phyloP scores from a whole-genome alignment of 1,140 invertebrate species.

The Eulimnadia texana region DNA sequence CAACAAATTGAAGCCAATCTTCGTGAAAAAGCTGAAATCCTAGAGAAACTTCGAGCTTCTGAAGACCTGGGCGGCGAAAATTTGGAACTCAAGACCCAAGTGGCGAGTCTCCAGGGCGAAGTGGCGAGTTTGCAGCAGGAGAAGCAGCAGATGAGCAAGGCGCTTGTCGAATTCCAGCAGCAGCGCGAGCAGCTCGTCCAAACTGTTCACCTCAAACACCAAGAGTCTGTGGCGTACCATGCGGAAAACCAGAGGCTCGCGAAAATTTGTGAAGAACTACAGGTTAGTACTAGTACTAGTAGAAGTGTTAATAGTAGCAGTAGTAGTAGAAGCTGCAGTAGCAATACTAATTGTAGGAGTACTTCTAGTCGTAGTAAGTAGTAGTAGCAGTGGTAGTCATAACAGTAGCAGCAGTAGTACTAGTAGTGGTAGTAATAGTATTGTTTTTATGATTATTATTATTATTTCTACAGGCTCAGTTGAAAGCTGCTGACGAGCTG shows the following conservation, averaged over 20 bases:
- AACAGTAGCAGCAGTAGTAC: too few relatives aligned
- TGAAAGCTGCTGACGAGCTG: conserved; percentile 22
- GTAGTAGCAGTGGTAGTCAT: too few relatives aligned
- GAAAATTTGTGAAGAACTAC: conserved; percentile 14
- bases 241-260: conserved; percentile 63
- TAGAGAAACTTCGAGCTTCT: too few relatives aligned
- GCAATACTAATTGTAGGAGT: too few relatives aligned
- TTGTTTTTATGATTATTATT: too few relatives aligned
- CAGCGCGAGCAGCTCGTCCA: conserved; percentile 62
- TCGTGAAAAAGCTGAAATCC: neutral
- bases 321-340: too few relatives aligned
- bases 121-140: conserved; percentile 25
- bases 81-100: neutral
- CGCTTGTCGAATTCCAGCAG: conserved; percentile 26
- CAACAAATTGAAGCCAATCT: neutral
- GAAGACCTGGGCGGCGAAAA: neutral
- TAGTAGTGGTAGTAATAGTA: too few relatives aligned
- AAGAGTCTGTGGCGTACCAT: conserved; percentile 66
- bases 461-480: conserved; percentile 32
- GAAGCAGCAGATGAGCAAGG: conserved; percentile 28
- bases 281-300: neutral
- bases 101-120: neutral
- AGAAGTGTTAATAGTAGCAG: too few relatives aligned
- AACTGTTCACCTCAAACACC: conserved; percentile 59
- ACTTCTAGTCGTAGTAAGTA: too few relatives aligned